These are phyloP conservation scores for Chaetura pelagica DNA, from an alignment of 2,113 vertebrate species.

Conservation along the genomic window DNA sequence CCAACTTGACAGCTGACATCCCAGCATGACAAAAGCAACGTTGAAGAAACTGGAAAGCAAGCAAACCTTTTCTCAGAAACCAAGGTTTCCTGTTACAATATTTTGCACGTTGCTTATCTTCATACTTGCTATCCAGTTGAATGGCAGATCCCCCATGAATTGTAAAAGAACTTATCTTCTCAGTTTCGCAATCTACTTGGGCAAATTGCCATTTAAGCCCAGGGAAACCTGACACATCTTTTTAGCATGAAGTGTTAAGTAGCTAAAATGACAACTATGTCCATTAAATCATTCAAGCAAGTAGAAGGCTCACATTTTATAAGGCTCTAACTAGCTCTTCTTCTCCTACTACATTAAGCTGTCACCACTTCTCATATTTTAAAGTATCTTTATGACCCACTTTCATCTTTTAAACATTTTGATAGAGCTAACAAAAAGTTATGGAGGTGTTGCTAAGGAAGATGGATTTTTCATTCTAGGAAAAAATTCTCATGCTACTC, in stretches of 20 bases:
- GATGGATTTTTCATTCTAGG: neutral
- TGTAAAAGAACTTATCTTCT: slow-evolving; percentile 43
- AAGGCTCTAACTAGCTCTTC: neutral
- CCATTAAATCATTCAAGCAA: slow-evolving; percentile 11
- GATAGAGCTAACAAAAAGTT: neutral
- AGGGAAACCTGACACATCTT: slow-evolving; percentile 38
- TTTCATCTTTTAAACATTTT: neutral
- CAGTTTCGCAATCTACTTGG: slow-evolving; percentile 44
- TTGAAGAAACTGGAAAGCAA: neutral
- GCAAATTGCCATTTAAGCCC: slow-evolving; percentile 33
- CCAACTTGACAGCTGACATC: neutral
- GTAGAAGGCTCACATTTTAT: neutral
- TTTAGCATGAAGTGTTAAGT: slow-evolving; percentile 1
- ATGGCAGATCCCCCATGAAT: slow-evolving; percentile 3
- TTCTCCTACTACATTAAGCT: neutral
- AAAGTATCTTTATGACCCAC: neutral
- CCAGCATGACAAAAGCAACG: neutral
- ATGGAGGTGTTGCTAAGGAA: neutral
- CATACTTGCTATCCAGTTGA: neutral
- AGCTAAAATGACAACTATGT: slow-evolving; percentile 40
- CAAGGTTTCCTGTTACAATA: neutral
- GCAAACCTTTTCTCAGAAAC: neutral
- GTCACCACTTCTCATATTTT: neutral
- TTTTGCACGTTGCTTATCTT: slow-evolving; percentile 36
- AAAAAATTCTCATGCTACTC: neutral